phyloP scores from a whole-genome alignment of 2,797 vertebrate genomes.

The Tadarida brasiliensis region DNA sequence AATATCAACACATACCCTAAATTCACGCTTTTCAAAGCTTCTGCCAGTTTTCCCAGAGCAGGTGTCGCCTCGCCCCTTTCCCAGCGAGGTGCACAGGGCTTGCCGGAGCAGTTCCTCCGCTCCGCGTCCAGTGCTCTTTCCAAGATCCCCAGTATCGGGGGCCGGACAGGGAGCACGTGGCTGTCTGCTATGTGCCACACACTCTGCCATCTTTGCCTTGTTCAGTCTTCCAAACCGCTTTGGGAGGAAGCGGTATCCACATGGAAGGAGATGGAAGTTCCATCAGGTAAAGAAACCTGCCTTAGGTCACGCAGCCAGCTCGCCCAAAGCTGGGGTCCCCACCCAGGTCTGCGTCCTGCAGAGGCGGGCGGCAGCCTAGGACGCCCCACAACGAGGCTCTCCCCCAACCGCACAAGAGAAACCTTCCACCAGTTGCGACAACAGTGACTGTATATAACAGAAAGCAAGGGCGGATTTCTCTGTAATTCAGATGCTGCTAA shows the following conservation, averaged over 20 bases:
- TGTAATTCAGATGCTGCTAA: neutral
- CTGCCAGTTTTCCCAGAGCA: neutral
- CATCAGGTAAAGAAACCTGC: neutral
- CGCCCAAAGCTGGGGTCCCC: neutral
- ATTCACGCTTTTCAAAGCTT: neutral
- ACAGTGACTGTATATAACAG: neutral
- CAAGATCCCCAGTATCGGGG: neutral
- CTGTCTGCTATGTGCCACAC: neutral
- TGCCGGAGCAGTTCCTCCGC: neutral
- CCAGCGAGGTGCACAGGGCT: neutral
- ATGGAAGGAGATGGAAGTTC: neutral
- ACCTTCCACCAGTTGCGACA: neutral
- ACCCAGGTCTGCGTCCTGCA: neutral
- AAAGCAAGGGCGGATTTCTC: neutral
- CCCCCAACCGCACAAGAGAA: neutral
- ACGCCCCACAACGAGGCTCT: neutral
- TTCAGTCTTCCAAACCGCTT: neutral
- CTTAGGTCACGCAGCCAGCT: neutral
- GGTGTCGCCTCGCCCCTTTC: neutral
- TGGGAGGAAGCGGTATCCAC: neutral
- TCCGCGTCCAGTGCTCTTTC: no score
- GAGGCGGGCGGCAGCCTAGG: neutral
- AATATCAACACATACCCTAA: neutral
- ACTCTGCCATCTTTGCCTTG: fast-evolving
- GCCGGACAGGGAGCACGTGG: neutral